Conservation (phyloP, 2,797 vertebrate species). For the Enteromius radiatus region DNA sequence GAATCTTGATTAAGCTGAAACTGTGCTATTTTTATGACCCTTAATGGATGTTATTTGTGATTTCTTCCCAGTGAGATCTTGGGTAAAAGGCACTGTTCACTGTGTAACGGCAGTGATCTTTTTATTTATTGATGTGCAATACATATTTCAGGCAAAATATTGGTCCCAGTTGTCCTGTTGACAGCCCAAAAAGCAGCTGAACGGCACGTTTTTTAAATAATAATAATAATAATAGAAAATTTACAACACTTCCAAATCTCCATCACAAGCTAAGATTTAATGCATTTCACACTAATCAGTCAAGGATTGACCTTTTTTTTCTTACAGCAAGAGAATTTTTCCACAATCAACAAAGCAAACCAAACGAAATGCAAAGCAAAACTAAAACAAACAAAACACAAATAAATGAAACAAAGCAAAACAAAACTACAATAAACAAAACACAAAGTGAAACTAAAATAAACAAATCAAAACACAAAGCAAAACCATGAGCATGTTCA, state of each 20-base stretch:
- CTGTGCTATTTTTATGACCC: background rate
- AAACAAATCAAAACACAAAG: background rate
- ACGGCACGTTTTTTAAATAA: too few species aligned
- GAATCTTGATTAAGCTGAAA: background rate
- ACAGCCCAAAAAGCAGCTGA: background rate
- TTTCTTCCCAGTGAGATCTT: background rate
- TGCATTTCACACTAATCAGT: background rate
- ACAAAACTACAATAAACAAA: background rate
- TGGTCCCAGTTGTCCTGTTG: background rate
- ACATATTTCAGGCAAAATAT: background rate
- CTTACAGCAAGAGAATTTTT: background rate
- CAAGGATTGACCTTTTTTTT: background rate
- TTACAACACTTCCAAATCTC: background rate
- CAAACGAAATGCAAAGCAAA: background rate
- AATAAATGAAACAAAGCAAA: background rate
- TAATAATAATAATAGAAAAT: too few species aligned
- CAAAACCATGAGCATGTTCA: background rate
- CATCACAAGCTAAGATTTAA: background rate
- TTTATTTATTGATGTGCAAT: background rate
- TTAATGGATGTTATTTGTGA: background rate
- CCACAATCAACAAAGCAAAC: background rate
- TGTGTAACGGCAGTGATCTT: background rate
- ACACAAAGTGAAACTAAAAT: background rate
- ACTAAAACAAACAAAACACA: background rate
- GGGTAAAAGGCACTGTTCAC: background rate